phyloP scores from a whole-genome alignment of 2,797 vertebrate genomes.

The Schizopygopsis malacanthus region DNA sequence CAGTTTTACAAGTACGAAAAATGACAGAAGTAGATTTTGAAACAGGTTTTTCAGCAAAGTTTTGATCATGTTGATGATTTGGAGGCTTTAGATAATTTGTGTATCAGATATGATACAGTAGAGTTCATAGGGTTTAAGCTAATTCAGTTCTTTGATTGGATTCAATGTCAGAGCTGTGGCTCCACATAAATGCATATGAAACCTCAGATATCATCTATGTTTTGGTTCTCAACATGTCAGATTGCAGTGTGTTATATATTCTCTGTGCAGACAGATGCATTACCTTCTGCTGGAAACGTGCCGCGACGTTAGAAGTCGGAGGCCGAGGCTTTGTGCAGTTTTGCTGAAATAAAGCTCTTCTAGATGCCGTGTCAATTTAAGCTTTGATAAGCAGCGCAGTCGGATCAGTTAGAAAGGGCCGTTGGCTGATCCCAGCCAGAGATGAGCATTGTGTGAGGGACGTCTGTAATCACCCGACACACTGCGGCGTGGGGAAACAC shows the following conservation, averaged over 20 bases:
- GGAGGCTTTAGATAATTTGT: background rate
- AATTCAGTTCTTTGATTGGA: background rate
- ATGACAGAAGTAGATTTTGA: background rate
- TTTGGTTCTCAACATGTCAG: background rate
- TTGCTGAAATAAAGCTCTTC: slow-evolving; percentile 4
- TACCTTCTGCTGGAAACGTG: background rate
- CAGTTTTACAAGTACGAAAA: no score
- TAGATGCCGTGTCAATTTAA: slow-evolving; percentile 59
- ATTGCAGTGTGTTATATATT: background rate
- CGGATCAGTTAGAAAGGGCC: slow-evolving; percentile 52
- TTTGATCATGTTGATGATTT: background rate
- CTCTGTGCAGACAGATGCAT: background rate
- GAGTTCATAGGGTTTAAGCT: background rate
- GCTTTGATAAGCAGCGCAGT: slow-evolving; percentile 58
- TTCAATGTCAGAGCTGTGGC: background rate
- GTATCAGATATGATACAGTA: background rate
- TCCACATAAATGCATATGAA: background rate
- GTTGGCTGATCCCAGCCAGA: slow-evolving; percentile 61
- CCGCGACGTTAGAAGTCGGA: background rate
- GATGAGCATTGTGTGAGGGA: slow-evolving; percentile 66
- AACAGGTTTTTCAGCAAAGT: background rate
- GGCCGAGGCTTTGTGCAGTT: background rate
- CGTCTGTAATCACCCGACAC: slow-evolving; percentile 65
- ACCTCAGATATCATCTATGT: no score
- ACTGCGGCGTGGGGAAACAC: slow-evolving; percentile 63